Evolutionary conservation across 2,797 vertebrate genomes (phyloP), one percentile per base, ranked within the genome.

Genomic region (Atherinosoma microstoma): DNA sequence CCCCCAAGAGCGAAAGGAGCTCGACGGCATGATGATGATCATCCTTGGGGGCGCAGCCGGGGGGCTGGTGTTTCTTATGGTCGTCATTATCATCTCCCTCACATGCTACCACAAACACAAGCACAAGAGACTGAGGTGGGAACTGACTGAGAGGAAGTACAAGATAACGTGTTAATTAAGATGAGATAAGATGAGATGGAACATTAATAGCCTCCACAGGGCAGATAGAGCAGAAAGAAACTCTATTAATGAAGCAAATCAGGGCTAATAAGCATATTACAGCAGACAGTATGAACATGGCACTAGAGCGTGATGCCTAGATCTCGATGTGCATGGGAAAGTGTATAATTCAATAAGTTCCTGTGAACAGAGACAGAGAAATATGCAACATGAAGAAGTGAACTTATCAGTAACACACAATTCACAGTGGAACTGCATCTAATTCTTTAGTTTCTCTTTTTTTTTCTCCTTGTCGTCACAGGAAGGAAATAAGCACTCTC

Each of bases 91-190:
- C 1, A 64, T 97, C 38, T 62, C 89, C 20, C 93, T 98, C 90
- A 96, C 95, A 1, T 94, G 94, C 6, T 94, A 97, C 80, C 96
- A 98, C 85, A 96, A 94, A 34, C 92, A 92, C 74, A 97, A 95
- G 82, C 97, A 96, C 79, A 93, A 92, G 85, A 93, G 92, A 53
- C 95, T 98, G 86, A 70, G 88, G 81, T 70, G 6, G 60, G 92
- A 95, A 80, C 92, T 96, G 58, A 93, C 91, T 0, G 91, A 93
- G 80, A 97, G 93, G 83, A 96, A 89, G 97, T 98, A 87, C 0
- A 36, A 58, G 8, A 70, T 66, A 34, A 40, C 3, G 6, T 4
- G 53, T 70, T 59, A 32, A 67, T 85, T 63, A 53, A 76, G 64
- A 81, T 69, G n/a, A 67, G 20, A 73, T 82, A 4, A 69, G 32